Base-by-base conservation (phyloP, 2,113 vertebrate genomes). In the Chionodraco myersi region DNA sequence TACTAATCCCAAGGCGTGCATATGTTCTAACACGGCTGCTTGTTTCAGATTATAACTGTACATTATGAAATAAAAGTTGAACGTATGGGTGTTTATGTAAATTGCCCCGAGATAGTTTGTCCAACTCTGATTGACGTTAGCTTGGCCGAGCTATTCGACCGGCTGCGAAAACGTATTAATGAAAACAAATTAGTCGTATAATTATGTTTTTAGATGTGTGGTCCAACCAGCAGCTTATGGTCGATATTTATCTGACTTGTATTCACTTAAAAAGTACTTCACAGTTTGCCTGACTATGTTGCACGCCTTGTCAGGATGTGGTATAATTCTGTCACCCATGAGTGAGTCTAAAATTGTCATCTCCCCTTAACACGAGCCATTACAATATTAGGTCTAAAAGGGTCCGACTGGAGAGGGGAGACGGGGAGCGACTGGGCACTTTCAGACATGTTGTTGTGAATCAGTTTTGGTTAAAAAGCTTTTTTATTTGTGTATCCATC, bases 401-500 rank as follows among this genome's bases (percentile, higher is more conserved):
- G 26, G 57, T 74, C 51, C 44, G 82, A 91, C 69, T 85, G 64
- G 30, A 70, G 78, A 44, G 34, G 47, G 44, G 45, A 67, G 76
- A 44, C 36, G 41, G 59, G 34, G 57, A 15, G 11, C 8, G 26
- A 80, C 80, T 68, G 73, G 77, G 56, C 78, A 84, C 26, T 26
- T 26, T 26, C 26, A 26, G 26, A 26, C 26, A 26, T 26, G 26
- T 26, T 26, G 26, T 26, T 26, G 26, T 26, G 26, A 26, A 26
- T 26, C 59, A 21, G 26, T 83, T 90, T 88, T 75, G 82, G 77
- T 84, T 89, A 82, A 80, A 89, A 61, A 72, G 66, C 63, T 80
- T 68, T 68, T 73, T 86, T 73, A 83, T 86, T 85, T 86, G 86
- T 78, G 86, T 78, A 82, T 84, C 80, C 84, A 86, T 92, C 88